Conservation (phyloP, 2,797 vertebrate species). For the Semaprochilodus insignis region DNA sequence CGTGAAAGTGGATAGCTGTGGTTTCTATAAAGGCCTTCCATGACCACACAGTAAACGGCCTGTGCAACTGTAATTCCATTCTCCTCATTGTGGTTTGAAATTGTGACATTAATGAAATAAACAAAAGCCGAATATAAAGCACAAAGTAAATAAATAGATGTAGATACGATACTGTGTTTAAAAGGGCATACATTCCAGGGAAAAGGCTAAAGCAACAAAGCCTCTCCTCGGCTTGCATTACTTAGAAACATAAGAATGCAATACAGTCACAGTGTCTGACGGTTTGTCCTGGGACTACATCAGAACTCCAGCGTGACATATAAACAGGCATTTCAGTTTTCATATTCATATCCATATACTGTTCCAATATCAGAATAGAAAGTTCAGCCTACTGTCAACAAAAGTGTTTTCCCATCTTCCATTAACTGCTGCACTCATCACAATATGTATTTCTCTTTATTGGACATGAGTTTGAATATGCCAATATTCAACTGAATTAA, state of each 20-base stretch:
- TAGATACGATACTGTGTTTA: neutral
- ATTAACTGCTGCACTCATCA: too few relatives aligned
- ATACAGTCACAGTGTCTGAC: neutral
- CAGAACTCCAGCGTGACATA: neutral
- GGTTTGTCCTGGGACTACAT: neutral
- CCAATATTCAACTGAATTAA: too few relatives aligned
- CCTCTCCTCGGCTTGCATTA: neutral
- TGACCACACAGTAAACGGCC: neutral
- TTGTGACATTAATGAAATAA: neutral
- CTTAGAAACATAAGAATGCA: neutral
- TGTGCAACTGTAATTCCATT: neutral
- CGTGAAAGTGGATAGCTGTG: neutral
- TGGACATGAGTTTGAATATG: too few relatives aligned
- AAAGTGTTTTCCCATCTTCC: too few relatives aligned
- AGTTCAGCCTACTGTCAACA: too few relatives aligned
- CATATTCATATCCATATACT: too few relatives aligned
- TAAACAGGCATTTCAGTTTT: neutral
- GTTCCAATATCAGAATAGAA: too few relatives aligned
- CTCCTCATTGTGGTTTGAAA: neutral
- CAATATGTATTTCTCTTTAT: too few relatives aligned
- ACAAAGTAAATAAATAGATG: neutral
- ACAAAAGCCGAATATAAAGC: too few relatives aligned
- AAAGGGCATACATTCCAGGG: neutral
- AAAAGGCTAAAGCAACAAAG: neutral
- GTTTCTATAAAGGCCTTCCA: neutral